These are phyloP conservation scores for Dryadula phaetusa DNA, from an alignment of 2,888 invertebrate species.

Conservation along the genomic window DNA sequence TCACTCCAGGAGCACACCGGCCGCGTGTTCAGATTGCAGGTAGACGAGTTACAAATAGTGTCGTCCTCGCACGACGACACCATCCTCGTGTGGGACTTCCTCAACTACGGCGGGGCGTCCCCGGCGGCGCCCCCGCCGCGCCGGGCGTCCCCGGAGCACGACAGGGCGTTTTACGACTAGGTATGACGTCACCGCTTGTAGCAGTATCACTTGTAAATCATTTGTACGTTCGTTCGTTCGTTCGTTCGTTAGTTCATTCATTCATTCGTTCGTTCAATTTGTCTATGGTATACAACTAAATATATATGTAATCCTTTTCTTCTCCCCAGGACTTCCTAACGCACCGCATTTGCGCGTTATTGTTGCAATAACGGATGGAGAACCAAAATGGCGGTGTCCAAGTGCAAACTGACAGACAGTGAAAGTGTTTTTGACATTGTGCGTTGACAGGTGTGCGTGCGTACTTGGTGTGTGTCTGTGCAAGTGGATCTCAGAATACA, in stretches of 20 bases:
- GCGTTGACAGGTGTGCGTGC: constrained; percentile 18
- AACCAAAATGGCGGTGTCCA: constrained; percentile 27
- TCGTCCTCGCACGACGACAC: constrained; percentile 99
- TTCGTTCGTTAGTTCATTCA: too few species aligned
- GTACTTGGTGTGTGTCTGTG: constrained; percentile 24
- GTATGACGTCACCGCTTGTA: constrained; percentile 31
- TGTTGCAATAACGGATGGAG: constrained; percentile 30
- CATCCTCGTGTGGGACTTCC: constrained; percentile 99
- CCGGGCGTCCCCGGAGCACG: constrained; percentile 48
- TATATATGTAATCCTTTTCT: too few species aligned
- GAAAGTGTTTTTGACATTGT: constrained; percentile 14
- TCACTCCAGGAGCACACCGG: constrained; percentile 97
- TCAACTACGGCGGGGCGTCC: constrained; percentile 89
- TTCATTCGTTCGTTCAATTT: too few species aligned
- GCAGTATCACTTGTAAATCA: too few species aligned
- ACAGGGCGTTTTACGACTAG: constrained; percentile 50
- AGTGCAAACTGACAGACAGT: constrained; percentile 28
- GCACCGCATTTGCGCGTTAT: constrained; percentile 38
- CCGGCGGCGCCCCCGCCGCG: constrained; percentile 60
- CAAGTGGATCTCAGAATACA: constrained; percentile 25
- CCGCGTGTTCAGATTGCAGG: constrained; percentile 99
- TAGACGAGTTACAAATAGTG: constrained; percentile 99
- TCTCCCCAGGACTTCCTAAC: constrained; percentile 24
- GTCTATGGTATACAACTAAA: too few species aligned
- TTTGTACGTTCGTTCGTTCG: too few species aligned